These are phyloP conservation scores for Argya squamiceps DNA, from an alignment of 2,797 vertebrate genomes.

Conservation along the genomic window DNA sequence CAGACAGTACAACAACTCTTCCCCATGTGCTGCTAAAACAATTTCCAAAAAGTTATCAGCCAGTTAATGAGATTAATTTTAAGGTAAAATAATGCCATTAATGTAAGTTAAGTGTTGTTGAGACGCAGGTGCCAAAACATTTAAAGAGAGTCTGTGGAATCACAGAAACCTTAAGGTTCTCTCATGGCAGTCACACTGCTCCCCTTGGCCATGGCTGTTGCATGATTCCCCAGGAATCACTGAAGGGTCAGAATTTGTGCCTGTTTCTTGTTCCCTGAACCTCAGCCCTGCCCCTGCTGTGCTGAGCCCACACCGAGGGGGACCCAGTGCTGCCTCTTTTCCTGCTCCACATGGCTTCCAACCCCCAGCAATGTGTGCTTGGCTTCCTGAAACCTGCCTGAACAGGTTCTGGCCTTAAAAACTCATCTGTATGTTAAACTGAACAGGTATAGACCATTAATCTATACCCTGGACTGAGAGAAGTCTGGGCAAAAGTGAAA, in stretches of 20 bases:
- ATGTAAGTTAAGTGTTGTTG: background rate
- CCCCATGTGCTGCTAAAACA: background rate
- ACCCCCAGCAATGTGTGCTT: fast-evolving
- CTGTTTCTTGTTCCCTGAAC: background rate
- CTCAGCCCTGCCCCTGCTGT: fast-evolving
- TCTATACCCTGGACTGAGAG: background rate
- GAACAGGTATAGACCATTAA: background rate
- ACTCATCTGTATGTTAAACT: background rate
- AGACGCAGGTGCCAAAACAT: background rate
- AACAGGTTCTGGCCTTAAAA: background rate
- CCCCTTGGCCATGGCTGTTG: fast-evolving
- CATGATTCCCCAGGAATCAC: background rate
- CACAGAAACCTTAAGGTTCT: fast-evolving
- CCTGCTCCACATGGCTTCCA: background rate
- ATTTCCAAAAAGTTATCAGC: background rate
- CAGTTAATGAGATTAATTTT: background rate
- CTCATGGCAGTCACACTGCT: fast-evolving
- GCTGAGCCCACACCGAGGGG: fast-evolving
- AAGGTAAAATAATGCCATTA: background rate
- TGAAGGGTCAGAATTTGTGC: fast-evolving
- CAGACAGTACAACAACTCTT: background rate
- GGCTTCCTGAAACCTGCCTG: background rate
- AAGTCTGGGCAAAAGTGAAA: background rate
- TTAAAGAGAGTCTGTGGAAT: background rate
- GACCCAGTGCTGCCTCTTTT: fast-evolving